phyloP scores from a whole-genome alignment of 2,888 invertebrate genomes.

The Crioceris asparagi region DNA sequence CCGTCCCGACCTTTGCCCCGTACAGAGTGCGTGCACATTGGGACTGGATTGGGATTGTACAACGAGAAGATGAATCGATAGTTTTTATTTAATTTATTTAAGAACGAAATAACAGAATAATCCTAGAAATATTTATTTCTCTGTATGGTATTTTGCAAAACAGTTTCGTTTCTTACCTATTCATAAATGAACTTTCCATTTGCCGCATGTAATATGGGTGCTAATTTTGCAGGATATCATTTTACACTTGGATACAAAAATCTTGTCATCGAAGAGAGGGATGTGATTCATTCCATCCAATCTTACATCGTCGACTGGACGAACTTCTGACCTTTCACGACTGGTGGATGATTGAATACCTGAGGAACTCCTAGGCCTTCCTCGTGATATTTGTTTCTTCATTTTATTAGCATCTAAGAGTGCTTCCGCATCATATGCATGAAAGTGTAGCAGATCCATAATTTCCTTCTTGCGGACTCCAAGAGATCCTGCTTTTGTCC shows the following conservation, averaged over 20 bases:
- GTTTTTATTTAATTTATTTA: no score
- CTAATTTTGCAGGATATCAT: background rate
- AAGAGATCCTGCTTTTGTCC: no score
- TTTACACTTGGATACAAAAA: slow-evolving; percentile 1
- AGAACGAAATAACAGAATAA: no score
- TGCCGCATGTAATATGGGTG: background rate
- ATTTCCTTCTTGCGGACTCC: slow-evolving; percentile 4
- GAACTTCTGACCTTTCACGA: background rate
- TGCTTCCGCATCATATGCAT: slow-evolving; percentile 7
- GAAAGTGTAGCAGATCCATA: slow-evolving; percentile 7
- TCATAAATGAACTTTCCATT: slow-evolving; percentile 3
- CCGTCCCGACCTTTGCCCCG: no score
- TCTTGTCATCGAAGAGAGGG: background rate
- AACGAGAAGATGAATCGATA: no score
- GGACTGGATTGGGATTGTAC: no score
- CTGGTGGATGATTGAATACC: background rate
- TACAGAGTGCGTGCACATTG: no score
- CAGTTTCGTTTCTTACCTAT: slow-evolving; percentile 2
- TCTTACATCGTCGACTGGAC: background rate
- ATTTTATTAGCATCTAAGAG: slow-evolving; percentile 1
- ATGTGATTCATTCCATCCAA: slow-evolving; percentile 1
- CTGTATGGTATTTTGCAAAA: slow-evolving; percentile 2
- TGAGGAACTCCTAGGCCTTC: background rate
- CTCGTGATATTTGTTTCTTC: background rate
- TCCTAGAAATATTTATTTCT: slow-evolving; percentile 1